Evolutionary conservation across 2,888 invertebrate species (phyloP), one percentile per base, ranked within the genome.

Genomic region (Ophion slaviceki): DNA sequence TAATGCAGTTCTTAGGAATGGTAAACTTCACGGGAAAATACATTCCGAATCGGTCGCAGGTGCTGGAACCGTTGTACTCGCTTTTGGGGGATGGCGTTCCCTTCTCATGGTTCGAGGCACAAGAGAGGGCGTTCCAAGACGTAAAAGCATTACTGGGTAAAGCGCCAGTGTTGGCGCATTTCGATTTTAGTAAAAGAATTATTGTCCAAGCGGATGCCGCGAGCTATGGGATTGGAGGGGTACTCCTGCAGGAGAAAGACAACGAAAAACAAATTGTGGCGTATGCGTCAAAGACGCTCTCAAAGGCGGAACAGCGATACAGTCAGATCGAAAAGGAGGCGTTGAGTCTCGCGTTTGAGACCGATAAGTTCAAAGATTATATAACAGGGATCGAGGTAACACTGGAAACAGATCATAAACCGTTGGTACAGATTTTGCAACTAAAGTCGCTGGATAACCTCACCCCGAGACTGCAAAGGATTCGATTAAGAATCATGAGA

Each of bases 281-380:
- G 5, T 93, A 90, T 85, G 91, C 90, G 2, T 92, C 91, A 4
- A 86, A 90, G 84, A 87, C 24, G 24, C 90, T 94, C 28, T 88
- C 89, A 5, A 77, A 75, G 2, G 86, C 92, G 5, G 92, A 94
- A 84, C 86, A 87, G 24, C 74, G 90, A 28, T 94, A 93, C 80
- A 90, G 91, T 0, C 92, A 92, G 84, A 92, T 93, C 20, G 92
- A 94, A 83, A 92, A 92, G 83, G 92, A 93, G 87, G 90, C 91
- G 0, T 81, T 93, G 6, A 92, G 90, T 2, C 76, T 91, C 0
- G 89, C 90, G 0, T 92, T 90, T 90, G 92, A 90, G 2, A 88
- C 89, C 57, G 91, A 92, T 75, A 85, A 89, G 61, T 90, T 92
- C 70, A 67, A 87, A 32, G 88, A 92, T 36, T 92, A 89, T 77